phyloP scores from a whole-genome alignment of 2,888 invertebrate species.

The Unio delphinus region DNA sequence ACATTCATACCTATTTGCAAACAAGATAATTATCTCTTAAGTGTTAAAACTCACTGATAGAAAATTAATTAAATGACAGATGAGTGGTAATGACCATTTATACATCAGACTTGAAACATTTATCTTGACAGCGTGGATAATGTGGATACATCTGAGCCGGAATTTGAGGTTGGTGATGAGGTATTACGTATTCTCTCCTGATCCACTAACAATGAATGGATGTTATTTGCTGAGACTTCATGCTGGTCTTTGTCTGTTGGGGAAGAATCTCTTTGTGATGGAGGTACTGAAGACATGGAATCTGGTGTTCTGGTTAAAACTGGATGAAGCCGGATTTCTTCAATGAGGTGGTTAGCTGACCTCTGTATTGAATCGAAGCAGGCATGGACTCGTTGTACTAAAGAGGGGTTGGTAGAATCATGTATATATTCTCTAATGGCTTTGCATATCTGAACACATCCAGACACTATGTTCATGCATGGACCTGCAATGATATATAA shows the following conservation, averaged over 20 bases:
- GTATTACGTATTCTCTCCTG: too few relatives aligned
- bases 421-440: constrained; percentile 62
- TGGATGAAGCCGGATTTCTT: constrained; percentile 13
- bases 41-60: too few relatives aligned
- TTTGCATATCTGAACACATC: constrained; percentile 66
- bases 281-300: too few relatives aligned
- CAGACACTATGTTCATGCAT: constrained; percentile 68
- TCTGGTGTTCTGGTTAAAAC: too few relatives aligned
- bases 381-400: constrained; percentile 25
- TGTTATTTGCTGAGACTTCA: too few relatives aligned
- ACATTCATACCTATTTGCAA: too few relatives aligned
- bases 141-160: constrained; percentile 14
- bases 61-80: too few relatives aligned
- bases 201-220: too few relatives aligned
- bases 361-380: constrained; percentile 26
- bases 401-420: constrained; percentile 34
- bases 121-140: constrained; percentile 18
- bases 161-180: constrained; percentile 9
- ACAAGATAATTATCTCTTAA: too few relatives aligned
- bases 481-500: constrained; percentile 49
- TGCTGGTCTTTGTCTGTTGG: too few relatives aligned
- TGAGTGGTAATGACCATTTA: too few relatives aligned
- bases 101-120: neutral
- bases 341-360: constrained; percentile 30
- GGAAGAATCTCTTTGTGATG: too few relatives aligned